A percentile compares a stretch with the other conserved stretches of the same genome.
Evolutionary conservation across 2,888 invertebrate genomes (phyloP).

Genomic region (Heterodera filipjevi): DNA sequence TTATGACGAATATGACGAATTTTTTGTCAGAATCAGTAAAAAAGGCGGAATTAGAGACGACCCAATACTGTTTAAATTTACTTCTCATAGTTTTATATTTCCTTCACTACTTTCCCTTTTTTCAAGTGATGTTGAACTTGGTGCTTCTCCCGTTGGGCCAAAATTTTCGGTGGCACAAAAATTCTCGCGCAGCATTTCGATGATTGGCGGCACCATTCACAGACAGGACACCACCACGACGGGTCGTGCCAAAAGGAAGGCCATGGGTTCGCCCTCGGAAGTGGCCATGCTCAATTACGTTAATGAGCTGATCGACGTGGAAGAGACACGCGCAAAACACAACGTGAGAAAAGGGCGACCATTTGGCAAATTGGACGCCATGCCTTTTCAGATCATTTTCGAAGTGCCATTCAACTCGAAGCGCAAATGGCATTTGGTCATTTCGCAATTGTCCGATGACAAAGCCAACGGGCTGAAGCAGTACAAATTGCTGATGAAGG

Average conservation of each 20-base stretch:
- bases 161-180: constrained; percentile 8
- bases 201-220: background rate
- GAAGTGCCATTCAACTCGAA: constrained; percentile 59
- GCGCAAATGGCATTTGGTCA: constrained; percentile 53
- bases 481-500: constrained; percentile 53
- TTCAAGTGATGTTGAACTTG: constrained; percentile 1
- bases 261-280: constrained; percentile 40
- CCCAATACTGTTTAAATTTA: too few relatives aligned
- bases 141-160: background rate
- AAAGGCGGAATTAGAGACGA: too few relatives aligned
- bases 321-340: constrained; percentile 13
- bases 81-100: too few relatives aligned
- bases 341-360: background rate
- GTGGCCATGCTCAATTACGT: constrained; percentile 44
- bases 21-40: too few relatives aligned
- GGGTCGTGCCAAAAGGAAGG: constrained; percentile 8
- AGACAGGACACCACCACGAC: constrained; percentile 4
- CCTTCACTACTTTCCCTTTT: background rate
- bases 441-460: constrained; percentile 36
- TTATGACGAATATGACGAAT: too few relatives aligned
- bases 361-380: too few relatives aligned
- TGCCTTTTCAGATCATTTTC: constrained; percentile 46
- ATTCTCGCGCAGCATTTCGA: constrained; percentile 7
- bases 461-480: constrained; percentile 26
- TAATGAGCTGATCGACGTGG: constrained; percentile 37